Conservation (phyloP, 2,888 invertebrate species). For the Iphiclides podalirius region DNA sequence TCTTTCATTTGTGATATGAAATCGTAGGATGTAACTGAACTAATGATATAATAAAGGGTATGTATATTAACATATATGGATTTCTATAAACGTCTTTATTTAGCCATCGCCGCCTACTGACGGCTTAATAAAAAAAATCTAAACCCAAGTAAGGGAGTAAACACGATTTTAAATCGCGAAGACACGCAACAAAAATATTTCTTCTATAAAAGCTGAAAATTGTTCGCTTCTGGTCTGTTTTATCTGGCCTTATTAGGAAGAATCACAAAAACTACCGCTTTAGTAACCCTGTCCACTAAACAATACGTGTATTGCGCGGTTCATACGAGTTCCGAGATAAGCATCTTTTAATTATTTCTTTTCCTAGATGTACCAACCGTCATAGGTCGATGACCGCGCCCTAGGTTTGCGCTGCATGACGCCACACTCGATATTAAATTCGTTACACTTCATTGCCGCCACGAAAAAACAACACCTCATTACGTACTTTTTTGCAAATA, state of each 20-base stretch:
- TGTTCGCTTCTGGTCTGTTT: constrained; percentile 40
- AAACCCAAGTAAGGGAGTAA: no score
- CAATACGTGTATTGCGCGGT: constrained; percentile 62
- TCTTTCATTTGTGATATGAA: no score
- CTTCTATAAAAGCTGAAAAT: background rate
- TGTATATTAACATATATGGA: no score
- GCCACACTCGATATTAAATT: constrained; percentile 20
- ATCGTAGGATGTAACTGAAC: no score
- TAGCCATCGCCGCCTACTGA: no score
- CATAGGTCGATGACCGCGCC: constrained; percentile 41
- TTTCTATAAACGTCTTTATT: no score
- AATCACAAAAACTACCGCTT: constrained; percentile 43
- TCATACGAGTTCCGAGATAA: constrained; percentile 44
- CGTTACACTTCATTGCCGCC: constrained; percentile 18
- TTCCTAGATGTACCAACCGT: constrained; percentile 43
- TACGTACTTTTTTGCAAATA: background rate
- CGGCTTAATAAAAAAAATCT: no score
- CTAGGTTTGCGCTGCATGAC: constrained; percentile 21
- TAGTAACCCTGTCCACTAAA: constrained; percentile 39
- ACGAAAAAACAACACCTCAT: constrained; percentile 1
- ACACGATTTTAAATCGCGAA: no score
- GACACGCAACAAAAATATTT: no score
- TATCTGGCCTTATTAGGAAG: constrained; percentile 46
- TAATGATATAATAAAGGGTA: no score
- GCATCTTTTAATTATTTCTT: constrained; percentile 65